phyloP scores from a whole-genome alignment of 2,113 vertebrate species.

The Chionomys nivalis region DNA sequence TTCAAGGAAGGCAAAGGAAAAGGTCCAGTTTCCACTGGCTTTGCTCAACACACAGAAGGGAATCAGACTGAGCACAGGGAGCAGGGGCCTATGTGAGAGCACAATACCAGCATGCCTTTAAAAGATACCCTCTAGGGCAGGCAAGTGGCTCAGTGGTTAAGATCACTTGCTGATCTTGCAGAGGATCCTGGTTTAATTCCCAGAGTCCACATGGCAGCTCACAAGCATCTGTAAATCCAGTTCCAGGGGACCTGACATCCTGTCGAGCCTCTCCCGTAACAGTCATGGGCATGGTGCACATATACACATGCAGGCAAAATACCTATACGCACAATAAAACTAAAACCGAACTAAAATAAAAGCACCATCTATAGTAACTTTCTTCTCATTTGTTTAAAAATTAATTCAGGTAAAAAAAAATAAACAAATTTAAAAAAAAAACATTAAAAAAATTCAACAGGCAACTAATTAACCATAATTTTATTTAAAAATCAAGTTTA shows the following conservation, averaged over 20 bases:
- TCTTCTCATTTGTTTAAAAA: slow-evolving; percentile 14
- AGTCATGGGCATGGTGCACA: not conserved
- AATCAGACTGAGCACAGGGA: not conserved
- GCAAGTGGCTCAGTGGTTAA: not conserved
- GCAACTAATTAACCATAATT: not conserved
- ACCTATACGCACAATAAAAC: not conserved
- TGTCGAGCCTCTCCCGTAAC: not conserved
- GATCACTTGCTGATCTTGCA: not conserved
- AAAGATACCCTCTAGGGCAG: not conserved
- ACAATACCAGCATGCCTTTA: not conserved
- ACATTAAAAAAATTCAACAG: not conserved
- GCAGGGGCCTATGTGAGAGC: fast-evolving
- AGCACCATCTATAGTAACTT: not conserved
- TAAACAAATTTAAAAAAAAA: not conserved
- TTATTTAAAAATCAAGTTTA: slow-evolving; percentile 35
- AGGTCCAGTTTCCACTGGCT: not conserved
- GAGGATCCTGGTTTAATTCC: not conserved
- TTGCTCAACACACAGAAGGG: not conserved
- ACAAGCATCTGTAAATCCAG: not conserved
- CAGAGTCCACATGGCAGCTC: not conserved
- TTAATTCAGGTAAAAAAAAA: slow-evolving; percentile 23
- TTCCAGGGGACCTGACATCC: not conserved
- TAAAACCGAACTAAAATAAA: not conserved
- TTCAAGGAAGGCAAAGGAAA: not conserved
- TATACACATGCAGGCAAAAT: not conserved